A percentile compares a stretch with the other conserved stretches of the same genome.
These are phyloP conservation scores for Sylvicapra grimmia DNA, from an alignment of 2,113 vertebrate genomes.

Conservation along the genomic window DNA sequence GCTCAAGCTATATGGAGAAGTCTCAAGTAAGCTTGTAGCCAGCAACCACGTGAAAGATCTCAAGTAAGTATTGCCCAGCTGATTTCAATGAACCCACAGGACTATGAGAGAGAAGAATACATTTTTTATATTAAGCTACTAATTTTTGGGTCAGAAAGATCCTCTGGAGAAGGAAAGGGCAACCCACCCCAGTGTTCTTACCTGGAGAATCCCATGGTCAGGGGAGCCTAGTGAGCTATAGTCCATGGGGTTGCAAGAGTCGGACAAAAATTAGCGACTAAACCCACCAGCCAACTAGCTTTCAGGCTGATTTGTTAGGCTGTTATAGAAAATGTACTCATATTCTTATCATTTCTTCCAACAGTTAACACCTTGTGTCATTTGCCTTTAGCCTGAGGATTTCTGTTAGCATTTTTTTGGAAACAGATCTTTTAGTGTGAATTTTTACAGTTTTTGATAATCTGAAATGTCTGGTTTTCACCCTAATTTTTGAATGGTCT, in stretches of 20 bases:
- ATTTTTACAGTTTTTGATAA: background rate
- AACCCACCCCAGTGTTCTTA: background rate
- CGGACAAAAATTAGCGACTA: accelerated
- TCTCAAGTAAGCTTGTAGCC: background rate
- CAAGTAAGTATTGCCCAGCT: background rate
- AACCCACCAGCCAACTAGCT: background rate
- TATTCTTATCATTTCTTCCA: background rate
- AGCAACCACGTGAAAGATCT: background rate
- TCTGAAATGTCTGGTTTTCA: background rate
- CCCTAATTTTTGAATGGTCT: background rate
- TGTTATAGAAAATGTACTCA: background rate
- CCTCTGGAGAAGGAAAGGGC: background rate
- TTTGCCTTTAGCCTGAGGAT: background rate
- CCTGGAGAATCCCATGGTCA: background rate
- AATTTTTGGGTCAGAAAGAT: background rate
- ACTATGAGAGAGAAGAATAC: background rate
- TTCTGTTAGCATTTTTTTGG: background rate
- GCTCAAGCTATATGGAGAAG: background rate
- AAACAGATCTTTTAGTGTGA: background rate
- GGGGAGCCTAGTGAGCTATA: background rate
- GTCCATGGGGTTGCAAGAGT: background rate
- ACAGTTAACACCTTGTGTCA: background rate
- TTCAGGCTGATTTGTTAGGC: background rate
- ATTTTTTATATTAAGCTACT: background rate
- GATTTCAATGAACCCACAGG: background rate